phyloP scores from a whole-genome alignment of 2,113 vertebrate species.

The Herpetotheres cachinnans region DNA sequence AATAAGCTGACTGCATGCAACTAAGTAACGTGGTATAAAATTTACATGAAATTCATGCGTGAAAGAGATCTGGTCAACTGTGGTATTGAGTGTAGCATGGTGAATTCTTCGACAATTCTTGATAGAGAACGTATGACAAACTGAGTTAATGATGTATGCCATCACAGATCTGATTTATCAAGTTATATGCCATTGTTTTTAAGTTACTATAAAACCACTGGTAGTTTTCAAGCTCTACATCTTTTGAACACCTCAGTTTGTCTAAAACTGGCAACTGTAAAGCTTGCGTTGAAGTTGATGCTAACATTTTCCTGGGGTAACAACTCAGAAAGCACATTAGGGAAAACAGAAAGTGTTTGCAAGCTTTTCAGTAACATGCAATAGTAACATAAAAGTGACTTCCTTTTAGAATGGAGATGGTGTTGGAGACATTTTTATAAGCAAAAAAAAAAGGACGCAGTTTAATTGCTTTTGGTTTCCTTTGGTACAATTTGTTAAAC shows the following conservation, averaged over 20 bases:
- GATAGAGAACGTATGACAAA: not conserved
- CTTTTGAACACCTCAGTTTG: not conserved
- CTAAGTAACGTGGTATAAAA: not conserved
- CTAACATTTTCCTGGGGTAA: not conserved
- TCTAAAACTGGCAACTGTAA: not conserved
- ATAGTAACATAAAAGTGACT: not conserved
- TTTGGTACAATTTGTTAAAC: not conserved
- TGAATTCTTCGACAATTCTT: not conserved
- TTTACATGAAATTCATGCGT: not conserved
- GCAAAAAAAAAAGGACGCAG: not conserved
- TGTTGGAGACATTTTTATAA: not conserved
- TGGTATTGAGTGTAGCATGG: accelerated
- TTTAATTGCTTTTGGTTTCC: not conserved
- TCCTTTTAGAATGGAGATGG: not conserved
- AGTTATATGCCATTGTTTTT: not conserved
- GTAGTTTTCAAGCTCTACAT: not conserved
- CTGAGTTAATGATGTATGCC: not conserved
- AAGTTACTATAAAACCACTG: not conserved
- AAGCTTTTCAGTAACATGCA: accelerated
- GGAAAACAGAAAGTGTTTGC: not conserved
- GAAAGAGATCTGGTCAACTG: not conserved
- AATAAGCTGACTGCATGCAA: not conserved
- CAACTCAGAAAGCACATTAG: not conserved
- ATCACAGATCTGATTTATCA: not conserved
- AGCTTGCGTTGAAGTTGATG: not conserved